Conservation (phyloP, 2,888 invertebrate species). For the Drosophila emarginata region DNA sequence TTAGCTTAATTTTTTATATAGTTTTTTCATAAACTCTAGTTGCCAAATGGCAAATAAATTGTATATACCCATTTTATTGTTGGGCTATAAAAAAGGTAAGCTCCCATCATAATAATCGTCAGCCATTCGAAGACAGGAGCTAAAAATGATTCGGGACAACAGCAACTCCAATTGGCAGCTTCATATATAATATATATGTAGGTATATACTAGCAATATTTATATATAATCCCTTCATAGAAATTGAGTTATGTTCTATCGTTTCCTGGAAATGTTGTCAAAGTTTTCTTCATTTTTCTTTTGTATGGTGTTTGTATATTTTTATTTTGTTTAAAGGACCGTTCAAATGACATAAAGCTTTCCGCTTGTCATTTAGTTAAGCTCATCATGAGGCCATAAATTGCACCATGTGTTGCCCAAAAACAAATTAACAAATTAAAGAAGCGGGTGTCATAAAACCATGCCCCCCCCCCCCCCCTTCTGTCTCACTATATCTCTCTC, state of each 20-base stretch:
- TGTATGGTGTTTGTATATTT: neutral
- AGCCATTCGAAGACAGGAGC: slow-evolving; percentile 12
- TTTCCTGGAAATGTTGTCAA: slow-evolving; percentile 59
- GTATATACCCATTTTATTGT: neutral
- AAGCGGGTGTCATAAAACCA: slow-evolving; percentile 73
- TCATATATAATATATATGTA: slow-evolving; percentile 9
- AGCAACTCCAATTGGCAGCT: slow-evolving; percentile 41
- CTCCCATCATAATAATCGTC: slow-evolving; percentile 5
- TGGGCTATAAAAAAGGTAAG: neutral
- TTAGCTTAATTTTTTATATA: too few relatives aligned
- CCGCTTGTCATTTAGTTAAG: slow-evolving; percentile 49
- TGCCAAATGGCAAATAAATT: neutral
- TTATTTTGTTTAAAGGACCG: slow-evolving; percentile 20
- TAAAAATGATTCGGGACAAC: slow-evolving; percentile 17
- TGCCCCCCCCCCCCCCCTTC: slow-evolving; percentile 12
- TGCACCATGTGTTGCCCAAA: slow-evolving; percentile 67
- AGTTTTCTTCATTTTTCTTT: slow-evolving; percentile 1
- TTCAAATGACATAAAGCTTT: slow-evolving; percentile 60
- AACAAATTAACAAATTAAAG: slow-evolving; percentile 77
- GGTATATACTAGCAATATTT: slow-evolving; percentile 12
- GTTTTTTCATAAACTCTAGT: too few relatives aligned
- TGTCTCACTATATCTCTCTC: slow-evolving; percentile 54
- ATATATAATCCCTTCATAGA: slow-evolving; percentile 28
- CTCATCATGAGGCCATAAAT: slow-evolving; percentile 56
- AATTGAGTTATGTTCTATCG: slow-evolving; percentile 25